Evolutionary conservation across 2,888 invertebrate species (phyloP).

Genomic region (Ophioninae sp.): DNA sequence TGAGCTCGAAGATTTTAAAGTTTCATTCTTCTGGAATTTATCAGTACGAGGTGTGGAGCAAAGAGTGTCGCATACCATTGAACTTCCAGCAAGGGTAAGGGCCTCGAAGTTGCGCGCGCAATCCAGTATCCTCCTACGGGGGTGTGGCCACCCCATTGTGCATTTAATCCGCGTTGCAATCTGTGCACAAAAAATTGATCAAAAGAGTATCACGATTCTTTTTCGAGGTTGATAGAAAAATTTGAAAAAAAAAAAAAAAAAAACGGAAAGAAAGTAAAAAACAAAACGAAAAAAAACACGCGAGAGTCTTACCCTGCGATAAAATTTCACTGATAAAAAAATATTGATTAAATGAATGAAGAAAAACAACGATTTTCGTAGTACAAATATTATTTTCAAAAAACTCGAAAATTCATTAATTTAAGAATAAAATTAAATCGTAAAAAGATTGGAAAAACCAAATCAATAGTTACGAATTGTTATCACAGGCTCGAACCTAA

Average conservation of each 20-base stretch:
- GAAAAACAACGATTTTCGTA: not conserved
- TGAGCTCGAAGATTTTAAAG: no score
- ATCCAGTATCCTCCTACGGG: slow-evolving; percentile 69
- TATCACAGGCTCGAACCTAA: not conserved
- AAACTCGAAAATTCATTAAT: no score
- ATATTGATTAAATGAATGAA: not conserved
- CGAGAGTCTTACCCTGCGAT: not conserved
- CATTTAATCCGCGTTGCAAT: slow-evolving; percentile 48
- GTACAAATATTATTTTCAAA: no score
- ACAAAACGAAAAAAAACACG: slow-evolving; percentile 27
- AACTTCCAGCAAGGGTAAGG: slow-evolving; percentile 58
- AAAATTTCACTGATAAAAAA: not conserved
- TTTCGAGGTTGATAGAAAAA: slow-evolving; percentile 26
- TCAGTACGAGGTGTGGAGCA: slow-evolving; percentile 46
- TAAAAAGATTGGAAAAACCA: not conserved
- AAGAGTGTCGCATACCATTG: slow-evolving; percentile 32
- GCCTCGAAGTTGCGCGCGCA: slow-evolving; percentile 71
- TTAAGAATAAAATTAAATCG: not conserved
- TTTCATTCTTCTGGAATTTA: slow-evolving; percentile 60
- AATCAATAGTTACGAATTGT: not conserved
- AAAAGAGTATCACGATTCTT: slow-evolving; percentile 49
- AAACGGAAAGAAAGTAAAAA: slow-evolving; percentile 26
- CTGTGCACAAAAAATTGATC: slow-evolving; percentile 59
- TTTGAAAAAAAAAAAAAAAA: slow-evolving; percentile 46
- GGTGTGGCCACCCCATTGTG: slow-evolving; percentile 71